These are phyloP conservation scores for Bimastos eiseni DNA, from an alignment of 2,888 invertebrate species.

Conservation along the genomic window DNA sequence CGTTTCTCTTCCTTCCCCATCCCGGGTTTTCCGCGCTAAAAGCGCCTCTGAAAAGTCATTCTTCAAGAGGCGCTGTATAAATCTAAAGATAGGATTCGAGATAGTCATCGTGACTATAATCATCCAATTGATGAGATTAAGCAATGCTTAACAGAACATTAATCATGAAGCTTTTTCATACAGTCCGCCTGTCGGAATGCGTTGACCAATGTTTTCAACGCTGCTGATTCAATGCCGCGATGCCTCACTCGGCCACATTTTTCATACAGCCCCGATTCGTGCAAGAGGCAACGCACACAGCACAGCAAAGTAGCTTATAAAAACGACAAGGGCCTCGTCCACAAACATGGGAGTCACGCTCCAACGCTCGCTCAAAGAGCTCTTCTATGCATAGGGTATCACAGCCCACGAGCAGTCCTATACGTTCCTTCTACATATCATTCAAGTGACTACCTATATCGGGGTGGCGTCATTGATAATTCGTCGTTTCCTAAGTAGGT, in stretches of 20 bases:
- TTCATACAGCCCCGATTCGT: not conserved
- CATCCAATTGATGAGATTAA: not conserved
- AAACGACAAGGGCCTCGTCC: not conserved
- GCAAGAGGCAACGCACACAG: not conserved
- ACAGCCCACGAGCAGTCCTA: not conserved
- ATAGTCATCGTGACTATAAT: slow-evolving; percentile 10
- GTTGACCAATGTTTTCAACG: not conserved
- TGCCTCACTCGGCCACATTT: not conserved
- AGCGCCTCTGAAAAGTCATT: too few species aligned
- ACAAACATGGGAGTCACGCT: not conserved
- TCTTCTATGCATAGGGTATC: not conserved
- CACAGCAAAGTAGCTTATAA: not conserved
- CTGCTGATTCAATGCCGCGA: too few species aligned
- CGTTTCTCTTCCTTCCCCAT: too few species aligned
- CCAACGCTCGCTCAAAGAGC: not conserved
- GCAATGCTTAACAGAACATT: too few species aligned
- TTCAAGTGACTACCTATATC: not conserved
- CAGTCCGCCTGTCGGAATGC: not conserved
- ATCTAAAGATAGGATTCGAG: too few species aligned
- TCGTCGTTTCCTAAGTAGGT: not conserved
- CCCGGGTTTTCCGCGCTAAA: too few species aligned
- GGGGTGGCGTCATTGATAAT: not conserved
- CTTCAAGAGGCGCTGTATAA: too few species aligned
- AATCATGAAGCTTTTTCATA: too few species aligned
- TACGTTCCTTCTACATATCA: not conserved